Conservation (phyloP, 2,113 vertebrate genomes). For the Hippocampus comes region DNA sequence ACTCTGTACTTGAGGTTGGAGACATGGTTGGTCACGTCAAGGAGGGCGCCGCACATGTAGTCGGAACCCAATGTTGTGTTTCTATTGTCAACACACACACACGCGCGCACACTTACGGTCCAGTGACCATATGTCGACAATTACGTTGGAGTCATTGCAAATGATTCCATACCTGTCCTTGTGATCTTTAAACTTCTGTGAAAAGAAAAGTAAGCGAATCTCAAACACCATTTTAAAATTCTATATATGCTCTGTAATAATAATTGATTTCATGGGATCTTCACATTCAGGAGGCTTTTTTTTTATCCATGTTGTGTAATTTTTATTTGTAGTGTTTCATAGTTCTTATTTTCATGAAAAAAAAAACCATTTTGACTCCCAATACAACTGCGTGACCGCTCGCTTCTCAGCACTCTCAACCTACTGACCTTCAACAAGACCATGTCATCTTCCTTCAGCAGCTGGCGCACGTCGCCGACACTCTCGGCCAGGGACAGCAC, state of each 20-base stretch:
- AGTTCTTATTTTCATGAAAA: no score
- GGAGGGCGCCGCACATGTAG: constrained; percentile 51
- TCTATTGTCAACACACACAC: constrained; percentile 43
- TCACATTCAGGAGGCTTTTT: no score
- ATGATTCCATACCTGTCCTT: constrained; percentile 50
- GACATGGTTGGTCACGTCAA: constrained; percentile 65
- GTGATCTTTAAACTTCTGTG: constrained; percentile 67
- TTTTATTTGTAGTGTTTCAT: no score
- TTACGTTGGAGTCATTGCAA: background rate
- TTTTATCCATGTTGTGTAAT: no score
- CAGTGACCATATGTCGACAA: background rate
- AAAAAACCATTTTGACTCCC: no score
- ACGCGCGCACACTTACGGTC: background rate
- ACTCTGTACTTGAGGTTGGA: constrained; percentile 68
- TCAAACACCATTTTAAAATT: background rate
- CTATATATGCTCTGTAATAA: no score
- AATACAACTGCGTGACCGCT: no score
- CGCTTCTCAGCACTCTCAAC: no score
- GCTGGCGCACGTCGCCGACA: constrained; percentile 47
- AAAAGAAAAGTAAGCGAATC: background rate
- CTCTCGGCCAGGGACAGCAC: constrained; percentile 49
- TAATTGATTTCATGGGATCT: no score
- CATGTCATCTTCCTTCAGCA: constrained; percentile 56
- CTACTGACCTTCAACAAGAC: constrained; percentile 38
- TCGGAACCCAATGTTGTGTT: constrained; percentile 27